Evolutionary conservation across 2,113 vertebrate genomes (phyloP).

Genomic region (Sprattus sprattus): DNA sequence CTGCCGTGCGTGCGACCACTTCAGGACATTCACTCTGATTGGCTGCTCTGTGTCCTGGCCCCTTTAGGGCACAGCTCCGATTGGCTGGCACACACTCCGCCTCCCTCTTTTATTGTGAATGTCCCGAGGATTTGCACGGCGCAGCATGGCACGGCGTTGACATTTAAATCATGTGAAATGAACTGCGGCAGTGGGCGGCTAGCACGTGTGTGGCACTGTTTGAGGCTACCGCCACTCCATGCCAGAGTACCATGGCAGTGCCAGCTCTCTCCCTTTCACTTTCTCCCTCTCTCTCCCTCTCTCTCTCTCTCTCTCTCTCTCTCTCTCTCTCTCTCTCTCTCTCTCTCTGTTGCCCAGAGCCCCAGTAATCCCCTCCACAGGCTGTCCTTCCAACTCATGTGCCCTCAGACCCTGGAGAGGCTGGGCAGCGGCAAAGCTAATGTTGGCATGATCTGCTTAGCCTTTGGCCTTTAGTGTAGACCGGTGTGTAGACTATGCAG

Average conservation of each 20-base stretch:
- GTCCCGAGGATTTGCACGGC: conserved; percentile 37
- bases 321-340: not conserved
- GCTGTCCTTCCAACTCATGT: not conserved
- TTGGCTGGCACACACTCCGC: conserved; percentile 36
- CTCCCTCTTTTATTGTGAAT: conserved; percentile 24
- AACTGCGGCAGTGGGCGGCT: conserved; percentile 31
- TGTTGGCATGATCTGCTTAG: not conserved
- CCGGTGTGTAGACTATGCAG: no score
- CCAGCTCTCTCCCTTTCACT: not conserved
- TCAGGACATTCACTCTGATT: conserved; percentile 26
- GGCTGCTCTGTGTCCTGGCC: conserved; percentile 32
- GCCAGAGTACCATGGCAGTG: not conserved
- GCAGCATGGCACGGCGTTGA: conserved; percentile 47
- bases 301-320: not conserved
- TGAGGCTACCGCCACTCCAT: conserved; percentile 18
- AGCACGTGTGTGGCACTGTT: conserved; percentile 42
- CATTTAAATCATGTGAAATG: conserved; percentile 55
- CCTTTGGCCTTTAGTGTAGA: not conserved
- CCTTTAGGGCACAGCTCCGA: conserved; percentile 35
- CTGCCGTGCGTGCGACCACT: not conserved
- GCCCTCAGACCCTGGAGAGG: not conserved
- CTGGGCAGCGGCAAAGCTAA: not conserved
- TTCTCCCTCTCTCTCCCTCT: not conserved
- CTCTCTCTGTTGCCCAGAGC: not conserved
- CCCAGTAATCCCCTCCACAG: not conserved